Base-by-base conservation (phyloP, 2,888 invertebrate genomes). In the Nomada ruficornis region DNA sequence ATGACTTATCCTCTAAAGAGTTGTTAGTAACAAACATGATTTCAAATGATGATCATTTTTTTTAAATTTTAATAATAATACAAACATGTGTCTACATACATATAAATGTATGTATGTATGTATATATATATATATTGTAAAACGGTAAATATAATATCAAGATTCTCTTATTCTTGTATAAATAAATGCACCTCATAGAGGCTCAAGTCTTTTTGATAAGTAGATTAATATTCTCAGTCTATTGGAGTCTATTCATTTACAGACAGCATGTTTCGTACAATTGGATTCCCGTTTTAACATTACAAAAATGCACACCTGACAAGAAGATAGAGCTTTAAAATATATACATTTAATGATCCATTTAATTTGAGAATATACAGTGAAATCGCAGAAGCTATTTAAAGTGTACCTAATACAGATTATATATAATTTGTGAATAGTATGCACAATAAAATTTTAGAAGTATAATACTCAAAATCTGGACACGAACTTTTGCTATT, bases 121-220 rank as follows among this genome's bases (percentile, higher is more conserved):
- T 47, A 42, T 63, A 68, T 20, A 26, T 23, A 7, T 23, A 23
- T 23, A 23, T 57, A 26, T 63, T 50, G 26, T 63, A 79, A 71
- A 80, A 80, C 59, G 67, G 71, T 65, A 79, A 70, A 64, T 70
- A 65, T 67, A 79, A 69, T 74, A 69, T 81, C n/a, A 47, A 65
- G 62, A 75, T 73, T 72, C 62, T 36, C 54, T 79, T 78, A 72
- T 57, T 68, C 81, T 82, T 77, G 52, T 62, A 81, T 75, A 82
- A 71, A 80, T 82, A 85, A 77, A 82, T 86, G 78, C 81, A 78
- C 84, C 85, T 89, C 85, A 83, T 80, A 82, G 88, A 88, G 86
- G 87, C 71, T 83, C 81, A 78, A 85, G 78, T 80, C 88, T 73
- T 78, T 82, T 71, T 59, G 36, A 77, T 67, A 74, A 82, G 65